Percentiles rank a stretch among this genome's conserved stretches.
phyloP scores from a whole-genome alignment of 2,888 invertebrate genomes.

The Gymnocheta viridis region DNA sequence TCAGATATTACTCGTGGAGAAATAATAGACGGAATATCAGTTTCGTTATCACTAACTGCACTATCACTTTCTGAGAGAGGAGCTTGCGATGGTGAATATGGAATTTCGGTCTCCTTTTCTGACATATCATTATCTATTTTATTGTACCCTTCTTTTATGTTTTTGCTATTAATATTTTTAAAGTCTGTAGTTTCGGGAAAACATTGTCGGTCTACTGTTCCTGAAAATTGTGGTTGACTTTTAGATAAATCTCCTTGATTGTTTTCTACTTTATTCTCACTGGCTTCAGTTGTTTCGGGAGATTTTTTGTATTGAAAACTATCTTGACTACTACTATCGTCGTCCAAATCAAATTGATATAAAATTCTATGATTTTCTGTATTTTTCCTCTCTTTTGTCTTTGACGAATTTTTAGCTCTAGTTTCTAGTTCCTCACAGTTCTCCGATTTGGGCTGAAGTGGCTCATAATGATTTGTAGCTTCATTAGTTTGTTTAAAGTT shows the following conservation, averaged over 20 bases:
- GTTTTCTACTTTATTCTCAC: not conserved
- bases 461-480: not conserved
- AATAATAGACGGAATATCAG: not conserved
- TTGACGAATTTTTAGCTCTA: constrained; percentile 4
- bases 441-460: not conserved
- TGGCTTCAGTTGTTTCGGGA: not conserved
- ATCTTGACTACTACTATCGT: constrained; percentile 59
- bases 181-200: constrained; percentile 14
- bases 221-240: not conserved
- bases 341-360: constrained; percentile 65
- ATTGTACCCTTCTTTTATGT: not conserved
- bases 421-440: not conserved
- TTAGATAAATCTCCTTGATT: not conserved
- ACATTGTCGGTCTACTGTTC: not conserved
- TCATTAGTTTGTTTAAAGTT: constrained; percentile 6
- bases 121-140: not conserved
- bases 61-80: not conserved
- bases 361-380: constrained; percentile 58
- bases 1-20: not conserved
- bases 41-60: constrained; percentile 6
- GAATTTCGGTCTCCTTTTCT: not conserved
- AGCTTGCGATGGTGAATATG: not conserved
- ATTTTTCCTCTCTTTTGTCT: constrained; percentile 34
- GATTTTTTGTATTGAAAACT: constrained; percentile 33
- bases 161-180: constrained; percentile 4